Conservation (phyloP, 2,888 invertebrate genomes). For the Subacronicta megacephala region DNA sequence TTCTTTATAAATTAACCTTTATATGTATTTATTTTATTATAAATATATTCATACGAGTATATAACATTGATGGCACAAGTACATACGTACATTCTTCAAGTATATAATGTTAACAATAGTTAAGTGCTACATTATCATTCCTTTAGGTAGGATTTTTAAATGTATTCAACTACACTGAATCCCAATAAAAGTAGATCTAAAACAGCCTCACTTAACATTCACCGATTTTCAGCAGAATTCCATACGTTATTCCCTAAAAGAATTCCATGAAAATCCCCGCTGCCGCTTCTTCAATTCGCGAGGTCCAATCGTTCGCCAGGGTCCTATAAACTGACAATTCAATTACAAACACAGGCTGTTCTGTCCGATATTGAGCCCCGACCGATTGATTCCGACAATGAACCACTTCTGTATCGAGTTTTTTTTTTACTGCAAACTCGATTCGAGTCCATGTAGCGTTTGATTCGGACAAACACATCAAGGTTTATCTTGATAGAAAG, state of each 20-base stretch:
- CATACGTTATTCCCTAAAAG: conserved; percentile 6
- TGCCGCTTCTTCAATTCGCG: conserved; percentile 31
- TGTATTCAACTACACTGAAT: background rate
- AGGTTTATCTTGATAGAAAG: conserved; percentile 43
- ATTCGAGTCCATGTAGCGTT: conserved; percentile 46
- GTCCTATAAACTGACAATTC: conserved; percentile 76
- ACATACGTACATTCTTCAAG: too few species aligned
- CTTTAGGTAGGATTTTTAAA: too few species aligned
- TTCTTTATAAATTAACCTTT: too few species aligned
- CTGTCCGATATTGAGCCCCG: conserved; percentile 55
- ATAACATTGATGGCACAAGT: too few species aligned
- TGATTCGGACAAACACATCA: conserved; percentile 47
- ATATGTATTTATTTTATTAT: too few species aligned
- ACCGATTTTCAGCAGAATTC: background rate
- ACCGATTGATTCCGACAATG: conserved; percentile 61
- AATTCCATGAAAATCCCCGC: conserved; percentile 15
- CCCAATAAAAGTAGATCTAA: background rate
- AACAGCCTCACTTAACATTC: background rate
- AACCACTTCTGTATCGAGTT: conserved; percentile 44
- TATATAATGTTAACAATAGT: too few species aligned
- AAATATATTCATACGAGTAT: too few species aligned
- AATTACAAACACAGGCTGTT: conserved; percentile 71
- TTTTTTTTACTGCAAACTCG: conserved; percentile 45
- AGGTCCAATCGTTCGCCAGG: conserved; percentile 58
- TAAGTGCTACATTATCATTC: too few species aligned